Percentiles rank a stretch among this genome's conserved stretches.
Conservation (phyloP, 2,113 vertebrate genomes). For the Petroica traversi region DNA sequence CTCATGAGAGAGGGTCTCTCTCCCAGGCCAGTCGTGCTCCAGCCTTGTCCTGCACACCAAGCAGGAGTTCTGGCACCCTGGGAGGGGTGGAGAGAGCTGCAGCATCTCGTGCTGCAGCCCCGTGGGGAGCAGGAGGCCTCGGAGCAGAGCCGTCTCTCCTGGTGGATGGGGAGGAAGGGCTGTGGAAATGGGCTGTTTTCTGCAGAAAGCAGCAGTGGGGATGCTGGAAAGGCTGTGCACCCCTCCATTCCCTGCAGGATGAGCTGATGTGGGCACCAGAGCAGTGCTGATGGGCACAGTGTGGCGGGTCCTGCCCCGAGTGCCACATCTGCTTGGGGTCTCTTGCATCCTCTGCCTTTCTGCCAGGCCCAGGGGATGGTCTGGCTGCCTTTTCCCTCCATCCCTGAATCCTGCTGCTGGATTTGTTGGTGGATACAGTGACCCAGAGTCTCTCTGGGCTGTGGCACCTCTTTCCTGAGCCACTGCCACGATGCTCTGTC, state of each 20-base stretch:
- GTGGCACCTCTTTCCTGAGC: neutral
- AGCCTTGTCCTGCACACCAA: neutral
- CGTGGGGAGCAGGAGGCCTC: neutral
- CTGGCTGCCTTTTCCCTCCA: neutral
- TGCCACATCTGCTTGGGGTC: neutral
- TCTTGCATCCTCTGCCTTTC: neutral
- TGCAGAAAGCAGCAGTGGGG: neutral
- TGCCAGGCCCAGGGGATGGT: neutral
- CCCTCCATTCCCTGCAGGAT: neutral
- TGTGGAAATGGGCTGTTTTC: neutral
- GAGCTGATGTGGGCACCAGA: accelerated
- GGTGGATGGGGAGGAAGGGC: neutral
- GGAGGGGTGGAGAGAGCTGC: neutral
- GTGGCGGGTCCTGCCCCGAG: neutral
- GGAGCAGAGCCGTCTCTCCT: neutral
- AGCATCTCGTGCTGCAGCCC: too few relatives aligned
- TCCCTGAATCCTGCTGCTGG: neutral
- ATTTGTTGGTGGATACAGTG: neutral
- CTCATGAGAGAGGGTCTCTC: neutral
- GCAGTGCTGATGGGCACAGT: neutral
- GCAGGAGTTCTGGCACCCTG: neutral
- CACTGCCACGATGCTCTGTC: accelerated
- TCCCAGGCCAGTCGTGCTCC: neutral
- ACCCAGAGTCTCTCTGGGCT: neutral
- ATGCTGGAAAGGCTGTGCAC: neutral